Percentiles rank a stretch among this genome's conserved stretches.
These are phyloP conservation scores for Helleia helle DNA, from an alignment of 2,888 invertebrate genomes.

Conservation along the genomic window DNA sequence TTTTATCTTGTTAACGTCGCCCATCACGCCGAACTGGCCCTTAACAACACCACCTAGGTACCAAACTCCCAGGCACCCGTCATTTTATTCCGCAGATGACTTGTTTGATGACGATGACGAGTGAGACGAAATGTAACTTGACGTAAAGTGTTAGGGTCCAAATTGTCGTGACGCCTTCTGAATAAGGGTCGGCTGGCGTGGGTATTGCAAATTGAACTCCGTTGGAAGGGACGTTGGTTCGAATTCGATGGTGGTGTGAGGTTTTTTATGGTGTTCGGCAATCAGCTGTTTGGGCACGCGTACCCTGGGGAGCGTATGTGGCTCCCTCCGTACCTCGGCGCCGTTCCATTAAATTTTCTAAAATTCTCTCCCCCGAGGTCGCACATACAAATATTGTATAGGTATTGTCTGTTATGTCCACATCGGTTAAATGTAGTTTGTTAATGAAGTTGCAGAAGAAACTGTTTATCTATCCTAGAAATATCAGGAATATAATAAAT, in stretches of 20 bases:
- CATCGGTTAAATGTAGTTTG: neutral
- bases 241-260: slow-evolving; percentile 29
- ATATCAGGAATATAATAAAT: no score
- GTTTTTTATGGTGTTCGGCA: slow-evolving; percentile 65
- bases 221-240: slow-evolving; percentile 21
- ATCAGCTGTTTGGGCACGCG: slow-evolving; percentile 72
- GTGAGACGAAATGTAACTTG: slow-evolving; percentile 38
- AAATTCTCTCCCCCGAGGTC: slow-evolving; percentile 31
- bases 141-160: slow-evolving; percentile 30
- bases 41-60: slow-evolving; percentile 24
- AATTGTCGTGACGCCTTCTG: slow-evolving; percentile 25
- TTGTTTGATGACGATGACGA: slow-evolving; percentile 33
- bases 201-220: slow-evolving; percentile 16
- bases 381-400: slow-evolving; percentile 16
- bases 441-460: no score
- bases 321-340: slow-evolving; percentile 34
- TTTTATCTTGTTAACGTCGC: slow-evolving; percentile 52
- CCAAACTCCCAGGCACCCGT: slow-evolving; percentile 21
- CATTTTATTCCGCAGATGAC: slow-evolving; percentile 45
- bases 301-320: slow-evolving; percentile 50
- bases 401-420: slow-evolving; percentile 2
- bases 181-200: slow-evolving; percentile 39
- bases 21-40: slow-evolving; percentile 26
- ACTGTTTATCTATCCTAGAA: no score
- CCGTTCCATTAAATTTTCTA: slow-evolving; percentile 49